These are phyloP conservation scores for Saturnia pavonia DNA, from an alignment of 2,888 invertebrate genomes.

Conservation along the genomic window DNA sequence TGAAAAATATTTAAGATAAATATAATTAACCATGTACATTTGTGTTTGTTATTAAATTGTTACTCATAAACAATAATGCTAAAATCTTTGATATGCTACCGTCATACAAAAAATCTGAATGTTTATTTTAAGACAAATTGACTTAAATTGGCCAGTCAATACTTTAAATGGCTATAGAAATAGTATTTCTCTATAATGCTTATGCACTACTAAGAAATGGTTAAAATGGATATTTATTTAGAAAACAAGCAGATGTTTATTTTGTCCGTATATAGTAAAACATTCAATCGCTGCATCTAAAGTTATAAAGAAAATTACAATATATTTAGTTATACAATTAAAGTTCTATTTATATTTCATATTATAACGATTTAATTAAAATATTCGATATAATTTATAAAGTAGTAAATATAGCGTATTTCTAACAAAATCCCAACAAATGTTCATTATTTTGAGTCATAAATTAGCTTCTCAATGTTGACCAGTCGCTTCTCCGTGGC, in stretches of 20 bases:
- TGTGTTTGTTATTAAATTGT: not conserved
- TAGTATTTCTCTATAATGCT: too few species aligned
- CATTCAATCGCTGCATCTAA: not conserved
- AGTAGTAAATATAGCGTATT: not conserved
- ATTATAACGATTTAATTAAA: not conserved
- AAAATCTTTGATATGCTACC: not conserved
- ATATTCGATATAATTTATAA: not conserved
- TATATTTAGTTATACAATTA: not conserved
- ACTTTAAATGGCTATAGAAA: not conserved
- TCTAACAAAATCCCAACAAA: not conserved
- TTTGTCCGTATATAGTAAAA: not conserved
- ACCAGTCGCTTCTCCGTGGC: conserved; percentile 1
- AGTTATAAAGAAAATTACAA: not conserved
- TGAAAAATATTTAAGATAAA: not conserved
- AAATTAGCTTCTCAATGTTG: conserved; percentile 1
- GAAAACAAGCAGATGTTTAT: too few species aligned
- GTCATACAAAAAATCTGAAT: not conserved
- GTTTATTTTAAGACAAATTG: not conserved
- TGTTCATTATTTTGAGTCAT: not conserved
- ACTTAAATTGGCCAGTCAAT: not conserved
- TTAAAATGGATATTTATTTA: too few species aligned
- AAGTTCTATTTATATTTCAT: not conserved
- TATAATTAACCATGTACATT: not conserved
- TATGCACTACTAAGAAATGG: too few species aligned
- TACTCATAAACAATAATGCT: not conserved